phyloP scores from a whole-genome alignment of 37 sponge, comb jelly and placozoan species.

The Eunapius fragilis region DNA sequence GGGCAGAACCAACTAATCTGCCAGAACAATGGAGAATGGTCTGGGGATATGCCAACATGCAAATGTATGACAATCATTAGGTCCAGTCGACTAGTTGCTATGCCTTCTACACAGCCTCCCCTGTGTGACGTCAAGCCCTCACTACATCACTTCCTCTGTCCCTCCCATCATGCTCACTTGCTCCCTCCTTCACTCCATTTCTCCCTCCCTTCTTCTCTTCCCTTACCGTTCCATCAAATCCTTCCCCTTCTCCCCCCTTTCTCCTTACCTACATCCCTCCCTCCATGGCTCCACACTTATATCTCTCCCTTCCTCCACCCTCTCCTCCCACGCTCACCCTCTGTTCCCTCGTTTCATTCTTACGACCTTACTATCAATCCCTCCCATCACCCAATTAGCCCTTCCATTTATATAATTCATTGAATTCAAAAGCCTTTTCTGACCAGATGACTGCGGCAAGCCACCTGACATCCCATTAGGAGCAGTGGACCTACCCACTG shows the following conservation, averaged over 20 bases:
- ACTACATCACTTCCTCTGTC: background rate
- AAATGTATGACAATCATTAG: background rate
- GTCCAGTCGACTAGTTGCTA: background rate
- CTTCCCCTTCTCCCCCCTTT: background rate
- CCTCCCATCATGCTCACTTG: background rate
- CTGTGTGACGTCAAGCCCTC: background rate
- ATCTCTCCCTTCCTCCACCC: background rate
- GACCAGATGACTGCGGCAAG: background rate
- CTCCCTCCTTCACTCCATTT: background rate
- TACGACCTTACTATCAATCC: too few relatives aligned
- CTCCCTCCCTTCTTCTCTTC: background rate
- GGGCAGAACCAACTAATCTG: conserved; percentile 29
- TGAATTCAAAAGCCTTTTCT: background rate
- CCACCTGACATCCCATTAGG: conserved; percentile 20
- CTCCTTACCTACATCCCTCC: background rate
- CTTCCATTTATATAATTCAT: background rate
- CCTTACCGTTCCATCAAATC: background rate
- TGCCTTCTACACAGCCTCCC: background rate
- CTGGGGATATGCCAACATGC: conserved; percentile 40
- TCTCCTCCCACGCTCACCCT: background rate
- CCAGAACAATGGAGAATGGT: conserved; percentile 41
- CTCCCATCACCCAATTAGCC: background rate
- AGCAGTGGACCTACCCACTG: background rate
- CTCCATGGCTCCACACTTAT: background rate
- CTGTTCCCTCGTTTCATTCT: background rate